Evolutionary conservation across 2,888 invertebrate genomes (phyloP).

Genomic region (Aspidiotus rigidus): DNA sequence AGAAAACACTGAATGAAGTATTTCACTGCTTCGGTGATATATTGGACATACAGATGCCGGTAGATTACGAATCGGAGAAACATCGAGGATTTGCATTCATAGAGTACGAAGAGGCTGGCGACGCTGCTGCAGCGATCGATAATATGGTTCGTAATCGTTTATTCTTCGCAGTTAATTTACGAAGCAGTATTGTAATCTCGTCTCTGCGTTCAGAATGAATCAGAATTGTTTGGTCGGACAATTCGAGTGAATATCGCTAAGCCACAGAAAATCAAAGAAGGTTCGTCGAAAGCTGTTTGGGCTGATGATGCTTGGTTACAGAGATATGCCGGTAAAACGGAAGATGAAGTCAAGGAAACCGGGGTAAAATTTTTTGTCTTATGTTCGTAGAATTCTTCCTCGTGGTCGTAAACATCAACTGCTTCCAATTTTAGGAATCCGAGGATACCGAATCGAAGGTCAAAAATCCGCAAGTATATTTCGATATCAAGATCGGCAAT

Average conservation of each 20-base stretch:
- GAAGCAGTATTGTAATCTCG: neutral
- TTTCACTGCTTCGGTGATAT: constrained; percentile 98
- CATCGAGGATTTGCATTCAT: constrained; percentile 98
- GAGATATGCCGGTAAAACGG: constrained; percentile 88
- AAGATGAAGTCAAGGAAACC: constrained; percentile 44
- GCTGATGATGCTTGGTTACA: constrained; percentile 97
- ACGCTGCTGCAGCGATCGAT: constrained; percentile 97
- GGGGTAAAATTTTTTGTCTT: constrained; percentile 25
- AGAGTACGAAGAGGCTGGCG: constrained; percentile 93
- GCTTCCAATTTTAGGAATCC: constrained; percentile 13
- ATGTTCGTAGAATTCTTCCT: neutral
- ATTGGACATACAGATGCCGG: constrained; percentile 92
- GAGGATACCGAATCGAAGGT: constrained; percentile 22
- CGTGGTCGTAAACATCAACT: neutral
- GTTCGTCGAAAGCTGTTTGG: constrained; percentile 92
- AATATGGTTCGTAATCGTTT: constrained; percentile 67
- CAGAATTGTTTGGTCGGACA: constrained; percentile 92
- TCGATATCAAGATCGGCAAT: constrained; percentile 87
- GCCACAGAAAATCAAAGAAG: constrained; percentile 92
- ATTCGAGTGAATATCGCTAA: constrained; percentile 94
- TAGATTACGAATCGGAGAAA: constrained; percentile 95
- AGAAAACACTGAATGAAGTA: constrained; percentile 88
- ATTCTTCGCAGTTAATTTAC: too few relatives aligned
- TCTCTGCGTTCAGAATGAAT: constrained; percentile 66
- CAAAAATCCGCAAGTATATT: constrained; percentile 85